These are phyloP conservation scores for Colossoma macropomum DNA, from an alignment of 2,113 vertebrate genomes.

Conservation along the genomic window DNA sequence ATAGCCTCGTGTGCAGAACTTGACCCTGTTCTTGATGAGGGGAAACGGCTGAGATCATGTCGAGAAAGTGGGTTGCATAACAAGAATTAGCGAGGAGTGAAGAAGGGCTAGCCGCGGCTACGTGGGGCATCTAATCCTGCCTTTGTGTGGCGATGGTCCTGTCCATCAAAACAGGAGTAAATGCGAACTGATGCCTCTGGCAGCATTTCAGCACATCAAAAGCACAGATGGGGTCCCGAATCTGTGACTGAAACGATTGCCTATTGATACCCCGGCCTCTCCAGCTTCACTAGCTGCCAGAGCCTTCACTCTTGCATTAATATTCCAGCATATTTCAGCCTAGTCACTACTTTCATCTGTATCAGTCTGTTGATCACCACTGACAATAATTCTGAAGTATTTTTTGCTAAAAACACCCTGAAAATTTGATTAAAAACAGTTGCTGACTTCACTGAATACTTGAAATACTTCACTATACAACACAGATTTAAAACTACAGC, in stretches of 20 bases:
- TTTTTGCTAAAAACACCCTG: no score
- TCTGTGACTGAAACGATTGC: constrained; percentile 5
- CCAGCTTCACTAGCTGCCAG: not conserved
- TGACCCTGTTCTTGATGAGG: constrained; percentile 37
- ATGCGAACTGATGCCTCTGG: not conserved
- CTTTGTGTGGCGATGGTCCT: not conserved
- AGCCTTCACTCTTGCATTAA: no score
- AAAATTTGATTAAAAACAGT: no score
- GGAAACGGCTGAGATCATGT: constrained; percentile 15
- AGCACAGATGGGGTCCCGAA: not conserved
- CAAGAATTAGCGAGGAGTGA: constrained; percentile 2
- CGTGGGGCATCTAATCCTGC: not conserved
- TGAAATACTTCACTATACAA: no score
- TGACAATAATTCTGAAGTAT: no score
- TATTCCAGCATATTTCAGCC: no score
- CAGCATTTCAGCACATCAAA: constrained; percentile 24
- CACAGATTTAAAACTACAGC: no score
- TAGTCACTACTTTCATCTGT: no score
- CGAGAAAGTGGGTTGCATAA: constrained; percentile 15
- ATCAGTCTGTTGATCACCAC: no score
- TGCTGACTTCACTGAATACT: no score
- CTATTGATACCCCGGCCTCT: not conserved
- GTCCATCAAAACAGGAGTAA: not conserved
- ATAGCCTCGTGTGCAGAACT: not conserved
- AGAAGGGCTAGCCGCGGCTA: not conserved